phyloP scores from a whole-genome alignment of 2,888 invertebrate species.

The Scaptomyza cyrtandrae region DNA sequence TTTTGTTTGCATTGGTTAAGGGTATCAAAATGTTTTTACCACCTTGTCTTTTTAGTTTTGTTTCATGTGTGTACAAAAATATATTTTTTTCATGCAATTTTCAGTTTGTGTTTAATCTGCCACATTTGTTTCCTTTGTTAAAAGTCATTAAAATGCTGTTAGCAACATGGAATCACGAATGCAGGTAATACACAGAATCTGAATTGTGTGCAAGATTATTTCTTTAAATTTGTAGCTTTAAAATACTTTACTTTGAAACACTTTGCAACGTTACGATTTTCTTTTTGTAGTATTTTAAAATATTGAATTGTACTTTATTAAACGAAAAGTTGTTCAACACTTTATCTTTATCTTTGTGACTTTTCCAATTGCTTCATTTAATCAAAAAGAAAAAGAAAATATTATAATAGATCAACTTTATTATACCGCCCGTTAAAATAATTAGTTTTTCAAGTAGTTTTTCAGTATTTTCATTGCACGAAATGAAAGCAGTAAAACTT shows the following conservation, averaged over 20 bases:
- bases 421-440: background rate
- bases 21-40: slow-evolving; percentile 14
- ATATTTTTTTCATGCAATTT: slow-evolving; percentile 4
- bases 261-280: background rate
- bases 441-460: background rate
- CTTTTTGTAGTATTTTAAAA: no score
- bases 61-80: background rate
- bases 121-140: slow-evolving; percentile 11
- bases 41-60: slow-evolving; percentile 6
- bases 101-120: slow-evolving; percentile 7
- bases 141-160: slow-evolving; percentile 33
- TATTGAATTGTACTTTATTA: no score
- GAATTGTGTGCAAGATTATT: slow-evolving; percentile 6
- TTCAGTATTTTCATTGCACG: background rate
- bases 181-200: background rate
- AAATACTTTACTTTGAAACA: background rate
- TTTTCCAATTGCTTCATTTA: background rate
- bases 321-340: background rate
- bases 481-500: background rate
- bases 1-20: background rate
- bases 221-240: background rate
- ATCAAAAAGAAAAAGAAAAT: background rate
- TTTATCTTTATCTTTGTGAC: background rate
- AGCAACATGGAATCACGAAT: slow-evolving; percentile 11
- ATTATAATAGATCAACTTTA: background rate